These are phyloP conservation scores for Ovibos moschatus DNA, from an alignment of 2,113 vertebrate genomes.

Conservation along the genomic window DNA sequence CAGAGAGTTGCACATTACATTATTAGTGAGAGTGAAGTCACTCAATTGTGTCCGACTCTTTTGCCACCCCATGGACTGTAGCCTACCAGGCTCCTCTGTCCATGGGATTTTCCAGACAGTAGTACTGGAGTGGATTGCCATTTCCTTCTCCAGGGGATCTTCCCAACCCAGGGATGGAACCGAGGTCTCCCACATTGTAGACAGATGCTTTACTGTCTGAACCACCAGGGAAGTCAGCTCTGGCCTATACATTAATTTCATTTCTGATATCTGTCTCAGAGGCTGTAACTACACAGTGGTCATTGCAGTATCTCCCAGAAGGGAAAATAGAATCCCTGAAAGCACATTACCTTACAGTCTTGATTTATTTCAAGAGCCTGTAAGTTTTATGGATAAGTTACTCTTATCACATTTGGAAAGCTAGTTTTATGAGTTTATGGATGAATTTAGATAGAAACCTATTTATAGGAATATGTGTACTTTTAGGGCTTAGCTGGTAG, in stretches of 20 bases:
- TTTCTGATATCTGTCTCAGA: conserved; percentile 49
- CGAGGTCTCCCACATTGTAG: too few relatives aligned
- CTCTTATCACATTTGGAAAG: conserved; percentile 38
- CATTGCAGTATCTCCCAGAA: conserved; percentile 17
- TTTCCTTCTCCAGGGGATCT: too few relatives aligned
- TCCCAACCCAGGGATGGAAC: too few relatives aligned
- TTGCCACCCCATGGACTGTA: too few relatives aligned
- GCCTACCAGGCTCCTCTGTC: too few relatives aligned
- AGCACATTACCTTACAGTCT: background rate
- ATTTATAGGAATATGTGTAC: background rate
- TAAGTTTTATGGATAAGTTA: conserved; percentile 36
- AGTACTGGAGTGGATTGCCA: too few relatives aligned
- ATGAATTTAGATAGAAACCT: background rate
- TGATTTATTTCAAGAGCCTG: background rate
- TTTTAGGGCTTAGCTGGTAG: background rate
- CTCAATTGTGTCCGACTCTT: too few relatives aligned
- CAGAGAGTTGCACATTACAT: conserved; percentile 52
- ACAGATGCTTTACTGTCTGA: too few relatives aligned
- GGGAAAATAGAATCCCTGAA: conserved; percentile 43
- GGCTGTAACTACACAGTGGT: conserved; percentile 48
- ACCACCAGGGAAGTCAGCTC: background rate
- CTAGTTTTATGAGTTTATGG: background rate
- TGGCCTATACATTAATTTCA: conserved; percentile 57
- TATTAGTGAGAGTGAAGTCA: conserved; percentile 9
- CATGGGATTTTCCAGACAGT: too few relatives aligned